phyloP scores from a whole-genome alignment of 2,797 vertebrate genomes.

The Acanthopagrus latus region DNA sequence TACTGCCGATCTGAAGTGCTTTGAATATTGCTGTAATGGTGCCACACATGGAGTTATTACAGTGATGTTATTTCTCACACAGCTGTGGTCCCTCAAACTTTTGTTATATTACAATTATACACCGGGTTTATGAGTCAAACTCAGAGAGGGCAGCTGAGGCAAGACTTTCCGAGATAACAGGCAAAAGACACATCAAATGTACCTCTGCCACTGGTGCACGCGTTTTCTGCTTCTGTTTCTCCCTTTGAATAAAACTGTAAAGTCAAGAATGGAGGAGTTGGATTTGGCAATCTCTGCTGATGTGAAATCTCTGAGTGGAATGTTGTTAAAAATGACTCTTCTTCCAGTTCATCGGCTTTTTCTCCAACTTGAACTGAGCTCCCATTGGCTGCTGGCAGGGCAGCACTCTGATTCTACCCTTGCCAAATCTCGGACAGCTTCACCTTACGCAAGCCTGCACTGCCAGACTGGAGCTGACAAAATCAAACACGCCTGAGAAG shows the following conservation, averaged over 20 bases:
- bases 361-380: conserved; percentile 22
- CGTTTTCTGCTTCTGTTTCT: conserved; percentile 1
- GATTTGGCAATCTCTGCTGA: not conserved
- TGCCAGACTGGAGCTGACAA: conserved; percentile 36
- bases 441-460: conserved; percentile 27
- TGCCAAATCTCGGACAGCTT: conserved; percentile 35
- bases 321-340: conserved; percentile 36
- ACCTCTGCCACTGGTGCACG: not conserved
- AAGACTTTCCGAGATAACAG: conserved; percentile 2
- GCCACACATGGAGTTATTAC: conserved; percentile 44
- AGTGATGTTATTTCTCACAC: conserved; percentile 43
- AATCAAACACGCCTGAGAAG: conserved; percentile 26
- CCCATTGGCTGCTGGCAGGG: conserved; percentile 18
- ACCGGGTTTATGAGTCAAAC: not conserved
- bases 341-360: conserved; percentile 38
- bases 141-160: not conserved
- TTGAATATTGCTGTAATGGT: conserved; percentile 57
- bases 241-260: conserved; percentile 5
- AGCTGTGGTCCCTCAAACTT: conserved; percentile 37
- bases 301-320: conserved; percentile 27
- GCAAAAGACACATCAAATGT: not conserved
- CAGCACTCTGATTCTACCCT: conserved; percentile 19
- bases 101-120: conserved; percentile 39
- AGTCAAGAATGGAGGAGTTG: conserved; percentile 4
- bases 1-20: conserved; percentile 33